Conservation (phyloP, 1,140 invertebrate species). For the Colletes gigas region DNA sequence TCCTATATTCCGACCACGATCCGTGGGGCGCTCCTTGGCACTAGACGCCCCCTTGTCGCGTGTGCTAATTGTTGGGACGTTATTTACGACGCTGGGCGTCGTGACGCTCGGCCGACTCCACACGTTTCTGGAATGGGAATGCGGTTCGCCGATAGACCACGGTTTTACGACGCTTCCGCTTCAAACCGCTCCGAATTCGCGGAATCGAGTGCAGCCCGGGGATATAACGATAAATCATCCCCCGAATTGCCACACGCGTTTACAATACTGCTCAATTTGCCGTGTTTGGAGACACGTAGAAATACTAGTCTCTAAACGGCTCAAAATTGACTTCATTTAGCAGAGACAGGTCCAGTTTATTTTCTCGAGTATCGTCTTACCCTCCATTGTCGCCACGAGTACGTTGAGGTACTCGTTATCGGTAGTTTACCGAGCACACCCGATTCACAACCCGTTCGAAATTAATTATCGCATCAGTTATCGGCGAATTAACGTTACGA, state of each 20-base stretch:
- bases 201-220: constrained; percentile 15
- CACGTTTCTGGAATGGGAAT: constrained; percentile 65
- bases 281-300: not conserved
- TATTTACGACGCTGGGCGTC: constrained; percentile 68
- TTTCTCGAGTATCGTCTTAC: not conserved
- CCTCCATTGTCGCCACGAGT: not conserved
- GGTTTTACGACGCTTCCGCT: constrained; percentile 56
- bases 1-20: constrained; percentile 66
- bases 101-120: constrained; percentile 41
- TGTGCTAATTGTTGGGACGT: constrained; percentile 69
- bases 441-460: not conserved
- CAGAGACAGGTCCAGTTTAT: not conserved
- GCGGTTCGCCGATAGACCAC: constrained; percentile 57
- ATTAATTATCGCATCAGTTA: constrained; percentile 8
- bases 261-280: constrained; percentile 19
- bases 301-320: not conserved
- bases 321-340: not conserved
- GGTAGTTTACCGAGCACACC: not conserved
- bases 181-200: constrained; percentile 28
- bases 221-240: constrained; percentile 25
- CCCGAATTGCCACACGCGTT: constrained; percentile 22
- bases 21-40: constrained; percentile 30
- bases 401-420: not conserved
- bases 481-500: not conserved
- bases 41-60: constrained; percentile 39